These are phyloP conservation scores for Agraylea sexmaculata DNA, from an alignment of 1,140 invertebrate species.

Conservation along the genomic window DNA sequence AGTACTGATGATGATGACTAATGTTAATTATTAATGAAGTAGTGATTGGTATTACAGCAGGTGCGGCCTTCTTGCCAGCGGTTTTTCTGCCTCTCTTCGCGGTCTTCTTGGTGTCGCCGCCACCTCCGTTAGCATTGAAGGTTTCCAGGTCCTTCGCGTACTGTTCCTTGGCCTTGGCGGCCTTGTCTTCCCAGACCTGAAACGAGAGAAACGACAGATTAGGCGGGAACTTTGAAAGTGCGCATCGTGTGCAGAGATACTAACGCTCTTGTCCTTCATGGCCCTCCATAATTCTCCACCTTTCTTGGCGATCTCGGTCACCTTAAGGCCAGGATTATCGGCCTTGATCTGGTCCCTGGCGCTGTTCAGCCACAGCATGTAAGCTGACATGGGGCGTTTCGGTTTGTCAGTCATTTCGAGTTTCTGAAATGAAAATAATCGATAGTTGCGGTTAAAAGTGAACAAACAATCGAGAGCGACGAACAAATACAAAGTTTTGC, in stretches of 20 bases:
- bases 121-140: constrained; percentile 63
- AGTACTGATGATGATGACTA: constrained; percentile 32
- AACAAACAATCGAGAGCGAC: background rate
- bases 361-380: constrained; percentile 81
- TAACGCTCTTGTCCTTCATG: constrained; percentile 68
- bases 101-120: constrained; percentile 39
- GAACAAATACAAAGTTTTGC: background rate
- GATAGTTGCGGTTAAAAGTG: constrained; percentile 5
- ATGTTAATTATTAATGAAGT: no score
- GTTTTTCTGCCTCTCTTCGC: constrained; percentile 41
- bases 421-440: background rate
- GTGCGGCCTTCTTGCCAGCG: constrained; percentile 35
- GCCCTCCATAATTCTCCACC: constrained; percentile 78
- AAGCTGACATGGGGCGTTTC: constrained; percentile 74
- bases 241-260: no score
- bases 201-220: constrained; percentile 9
- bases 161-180: constrained; percentile 71
- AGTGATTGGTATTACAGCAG: no score
- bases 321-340: constrained; percentile 65
- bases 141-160: constrained; percentile 80
- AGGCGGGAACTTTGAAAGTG: no score
- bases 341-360: constrained; percentile 67
- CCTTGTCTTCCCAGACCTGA: constrained; percentile 82
- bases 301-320: constrained; percentile 77
- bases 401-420: constrained; percentile 72